Evolutionary conservation across 2,113 vertebrate genomes (phyloP).

Genomic region (Eubucco bourcierii): DNA sequence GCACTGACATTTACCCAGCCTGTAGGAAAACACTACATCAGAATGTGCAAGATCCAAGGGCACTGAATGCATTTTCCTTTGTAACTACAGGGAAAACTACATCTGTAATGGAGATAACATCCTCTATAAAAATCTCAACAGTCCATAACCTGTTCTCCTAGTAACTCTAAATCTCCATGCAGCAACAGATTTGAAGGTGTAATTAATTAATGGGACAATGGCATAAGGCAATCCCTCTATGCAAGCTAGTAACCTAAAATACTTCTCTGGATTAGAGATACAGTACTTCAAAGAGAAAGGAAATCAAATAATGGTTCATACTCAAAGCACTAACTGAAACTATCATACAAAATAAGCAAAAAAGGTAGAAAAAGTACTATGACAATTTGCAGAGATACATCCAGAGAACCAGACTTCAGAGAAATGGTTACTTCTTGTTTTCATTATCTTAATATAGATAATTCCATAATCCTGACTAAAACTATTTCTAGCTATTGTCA

Average conservation of each 20-base stretch:
- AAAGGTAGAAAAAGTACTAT: not conserved
- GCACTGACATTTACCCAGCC: not conserved
- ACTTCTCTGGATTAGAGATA: not conserved
- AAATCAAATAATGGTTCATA: not conserved
- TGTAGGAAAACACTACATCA: not conserved
- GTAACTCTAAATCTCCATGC: not conserved
- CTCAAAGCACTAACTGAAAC: not conserved
- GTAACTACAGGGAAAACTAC: not conserved
- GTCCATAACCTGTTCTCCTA: not conserved
- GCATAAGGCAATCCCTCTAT: not conserved
- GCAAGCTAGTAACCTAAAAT: not conserved
- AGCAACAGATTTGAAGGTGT: not conserved
- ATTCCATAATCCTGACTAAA: not conserved
- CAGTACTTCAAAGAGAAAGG: not conserved
- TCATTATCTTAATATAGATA: not conserved
- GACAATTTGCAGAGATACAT: not conserved
- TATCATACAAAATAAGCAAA: not conserved
- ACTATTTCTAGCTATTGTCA: not conserved
- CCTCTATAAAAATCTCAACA: not conserved
- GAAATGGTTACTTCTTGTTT: not conserved
- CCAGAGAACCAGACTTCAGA: not conserved
- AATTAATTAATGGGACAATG: not conserved
- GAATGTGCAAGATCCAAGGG: not conserved
- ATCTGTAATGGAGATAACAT: not conserved
- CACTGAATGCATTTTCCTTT: not conserved